A percentile compares a stretch with the other conserved stretches of the same genome.
These are phyloP conservation scores for Sebastes melanostomus DNA, from an alignment of 2,797 vertebrate genomes.

Conservation along the genomic window DNA sequence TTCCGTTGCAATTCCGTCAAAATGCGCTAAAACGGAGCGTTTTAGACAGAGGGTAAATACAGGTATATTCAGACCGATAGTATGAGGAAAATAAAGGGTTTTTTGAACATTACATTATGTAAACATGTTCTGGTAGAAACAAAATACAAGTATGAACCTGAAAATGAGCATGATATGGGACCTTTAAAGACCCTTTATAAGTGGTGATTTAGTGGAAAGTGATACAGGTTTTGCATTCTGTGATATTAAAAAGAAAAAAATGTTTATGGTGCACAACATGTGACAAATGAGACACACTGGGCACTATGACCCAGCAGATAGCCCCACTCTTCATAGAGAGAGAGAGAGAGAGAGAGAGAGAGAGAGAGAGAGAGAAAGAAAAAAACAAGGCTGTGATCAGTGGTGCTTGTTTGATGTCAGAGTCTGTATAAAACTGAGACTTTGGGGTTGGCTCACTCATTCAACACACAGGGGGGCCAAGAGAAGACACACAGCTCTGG, in stretches of 20 bases:
- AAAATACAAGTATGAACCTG: too few species aligned
- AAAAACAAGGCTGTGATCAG: constrained; percentile 56
- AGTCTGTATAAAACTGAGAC: constrained; percentile 67
- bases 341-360: too few species aligned
- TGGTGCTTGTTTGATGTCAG: constrained; percentile 76
- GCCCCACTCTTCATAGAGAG: constrained; percentile 31
- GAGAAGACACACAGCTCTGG: constrained; percentile 36
- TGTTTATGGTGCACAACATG: background rate
- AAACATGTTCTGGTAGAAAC: too few species aligned
- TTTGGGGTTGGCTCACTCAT: constrained; percentile 53
- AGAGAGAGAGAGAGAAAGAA: constrained; percentile 1
- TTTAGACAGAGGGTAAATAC: too few species aligned
- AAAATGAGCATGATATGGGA: too few species aligned
- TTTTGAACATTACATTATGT: too few species aligned
- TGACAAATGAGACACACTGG: constrained; percentile 46
- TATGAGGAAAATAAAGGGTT: too few species aligned
- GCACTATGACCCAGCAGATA: constrained; percentile 84
- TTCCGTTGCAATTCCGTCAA: too few species aligned
- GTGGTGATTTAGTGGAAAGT: background rate
- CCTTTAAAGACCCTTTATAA: background rate
- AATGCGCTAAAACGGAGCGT: too few species aligned
- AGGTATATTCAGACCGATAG: accelerated
- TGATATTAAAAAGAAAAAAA: background rate
- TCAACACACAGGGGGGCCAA: constrained; percentile 59
- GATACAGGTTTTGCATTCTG: background rate